A percentile compares a stretch with the other conserved stretches of the same genome.
These are phyloP conservation scores for Phalacrocorax pelagicus DNA, from an alignment of 2,113 vertebrate species.

Conservation along the genomic window DNA sequence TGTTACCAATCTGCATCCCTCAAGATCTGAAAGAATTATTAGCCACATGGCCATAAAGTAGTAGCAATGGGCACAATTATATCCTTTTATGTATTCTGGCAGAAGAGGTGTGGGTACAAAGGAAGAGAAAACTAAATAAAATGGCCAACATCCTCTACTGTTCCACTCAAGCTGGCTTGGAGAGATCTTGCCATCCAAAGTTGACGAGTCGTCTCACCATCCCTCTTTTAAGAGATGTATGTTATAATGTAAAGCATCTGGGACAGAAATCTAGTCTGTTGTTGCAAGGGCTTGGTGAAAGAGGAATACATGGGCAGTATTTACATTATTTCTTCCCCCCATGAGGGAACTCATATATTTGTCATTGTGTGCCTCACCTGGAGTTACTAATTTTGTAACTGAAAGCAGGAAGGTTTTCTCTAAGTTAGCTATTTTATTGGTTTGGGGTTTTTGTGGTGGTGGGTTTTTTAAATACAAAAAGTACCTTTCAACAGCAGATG, in stretches of 20 bases:
- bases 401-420: background rate
- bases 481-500: background rate
- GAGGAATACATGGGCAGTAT: background rate
- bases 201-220: background rate
- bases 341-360: background rate
- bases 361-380: background rate
- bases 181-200: background rate
- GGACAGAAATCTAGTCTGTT: background rate
- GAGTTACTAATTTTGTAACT: background rate
- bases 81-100: background rate
- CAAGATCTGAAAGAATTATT: slow-evolving; percentile 42
- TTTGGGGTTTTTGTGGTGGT: background rate
- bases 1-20: background rate
- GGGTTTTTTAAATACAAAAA: background rate
- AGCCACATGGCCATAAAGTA: background rate
- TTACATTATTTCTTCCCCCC: background rate
- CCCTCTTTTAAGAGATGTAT: background rate
- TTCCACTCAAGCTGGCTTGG: background rate
- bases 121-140: background rate
- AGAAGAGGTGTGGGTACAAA: background rate
- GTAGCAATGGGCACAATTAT: background rate
- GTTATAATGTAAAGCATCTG: background rate
- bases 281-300: background rate
- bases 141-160: background rate
- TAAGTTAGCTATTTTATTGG: background rate